These are phyloP conservation scores for Lordiphosa mommai DNA, from an alignment of 1,140 invertebrate genomes.

Conservation along the genomic window DNA sequence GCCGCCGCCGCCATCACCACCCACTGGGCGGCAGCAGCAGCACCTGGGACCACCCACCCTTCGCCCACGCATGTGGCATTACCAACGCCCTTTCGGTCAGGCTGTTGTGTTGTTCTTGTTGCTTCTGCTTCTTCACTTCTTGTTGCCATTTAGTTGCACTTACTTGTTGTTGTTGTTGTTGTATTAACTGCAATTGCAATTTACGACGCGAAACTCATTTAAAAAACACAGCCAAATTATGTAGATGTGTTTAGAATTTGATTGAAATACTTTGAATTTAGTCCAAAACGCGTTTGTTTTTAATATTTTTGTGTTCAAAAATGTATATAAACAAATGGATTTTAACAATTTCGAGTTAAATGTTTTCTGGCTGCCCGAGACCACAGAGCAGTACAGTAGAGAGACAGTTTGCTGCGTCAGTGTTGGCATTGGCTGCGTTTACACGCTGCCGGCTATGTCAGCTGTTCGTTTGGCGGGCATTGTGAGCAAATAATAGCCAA, in stretches of 20 bases:
- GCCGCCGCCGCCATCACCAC: conserved; percentile 8
- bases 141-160: conserved; percentile 26
- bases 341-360: conserved; percentile 25
- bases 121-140: conserved; percentile 1
- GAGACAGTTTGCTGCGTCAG: no score
- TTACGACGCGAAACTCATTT: no score
- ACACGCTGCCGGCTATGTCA: no score
- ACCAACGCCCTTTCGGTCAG: conserved; percentile 23
- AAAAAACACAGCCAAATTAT: no score
- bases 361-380: conserved; percentile 1
- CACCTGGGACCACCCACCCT: conserved; percentile 7
- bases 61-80: conserved; percentile 11
- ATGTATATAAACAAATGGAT: conserved; percentile 18
- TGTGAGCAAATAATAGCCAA: no score
- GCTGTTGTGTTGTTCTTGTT: background rate
- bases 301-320: no score
- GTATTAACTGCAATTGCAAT: conserved; percentile 32
- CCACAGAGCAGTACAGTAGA: no score
- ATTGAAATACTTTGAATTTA: conserved; percentile 18
- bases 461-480: no score
- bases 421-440: no score
- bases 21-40: conserved; percentile 21
- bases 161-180: conserved; percentile 13
- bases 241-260: no score
- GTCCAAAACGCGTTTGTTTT: background rate